Base-by-base conservation (phyloP, 2,113 vertebrate genomes). In the Salminus brasiliensis region DNA sequence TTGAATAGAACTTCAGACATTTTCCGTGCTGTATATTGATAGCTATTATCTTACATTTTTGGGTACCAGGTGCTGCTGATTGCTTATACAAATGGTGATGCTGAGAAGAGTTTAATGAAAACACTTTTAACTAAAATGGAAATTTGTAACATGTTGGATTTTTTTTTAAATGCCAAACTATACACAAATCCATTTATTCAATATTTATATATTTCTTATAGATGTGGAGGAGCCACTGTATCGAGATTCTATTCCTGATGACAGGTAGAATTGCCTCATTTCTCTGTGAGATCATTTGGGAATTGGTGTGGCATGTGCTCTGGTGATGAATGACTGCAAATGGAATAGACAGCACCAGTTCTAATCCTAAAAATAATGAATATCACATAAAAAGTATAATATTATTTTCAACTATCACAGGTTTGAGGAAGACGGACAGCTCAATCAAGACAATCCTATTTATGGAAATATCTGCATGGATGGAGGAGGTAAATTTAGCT, bases 391-490 rank as follows among this genome's bases (percentile, higher is more conserved):
- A 49, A 57, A 43, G 23, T 2, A 45, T 5, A 47, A 52, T 65
- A 10, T 39, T n/a, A n/a, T 52, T 45, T n/a, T 9, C 4, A 13
- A 72, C 27, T 43, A 2, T 81, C 16, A 53, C 45, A 49, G 63
- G 1, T 79, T 88, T 45, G 82, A 88, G 41, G 76, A 83, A 6
- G 84, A 88, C n/a, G 84, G 72, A 0, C 45, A 74, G 53, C 72
- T 74, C 62, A 63, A 55, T 36, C 83, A 87, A 39, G 91, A 93
- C 53, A 93, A 93, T 89, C 91, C 92, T 59, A 93, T 93, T 74
- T 94, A 93, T 67, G 93, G 92, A 29, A 94, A 93, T 84, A 92
- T 94, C 74, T 76, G 36, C 78, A 57, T 85, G 79, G 84, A 91
- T 0, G 80, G 63, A 77, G 73, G 81, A 80, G 86, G 90, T 92